phyloP scores from a whole-genome alignment of 92 coral and sea anemone genomes.

The Porites rus region DNA sequence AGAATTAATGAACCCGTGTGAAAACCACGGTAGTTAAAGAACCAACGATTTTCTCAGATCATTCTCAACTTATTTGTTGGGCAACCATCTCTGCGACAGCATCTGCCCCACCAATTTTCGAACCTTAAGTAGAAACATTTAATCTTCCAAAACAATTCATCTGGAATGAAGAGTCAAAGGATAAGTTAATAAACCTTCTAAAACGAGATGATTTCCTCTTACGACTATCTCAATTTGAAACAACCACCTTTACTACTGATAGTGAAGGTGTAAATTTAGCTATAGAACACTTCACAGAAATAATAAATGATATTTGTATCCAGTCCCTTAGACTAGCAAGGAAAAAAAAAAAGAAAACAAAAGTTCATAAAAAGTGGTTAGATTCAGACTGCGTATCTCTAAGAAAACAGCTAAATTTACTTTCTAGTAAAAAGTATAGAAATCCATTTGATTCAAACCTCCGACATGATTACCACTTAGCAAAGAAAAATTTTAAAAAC shows the following conservation, averaged over 20 bases:
- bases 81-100: background rate
- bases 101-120: background rate
- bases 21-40: constrained; percentile 28
- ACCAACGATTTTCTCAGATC: constrained; percentile 17
- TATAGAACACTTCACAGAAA: background rate
- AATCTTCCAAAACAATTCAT: constrained; percentile 31
- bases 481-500: no score
- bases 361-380: background rate
- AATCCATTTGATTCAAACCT: background rate
- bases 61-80: constrained; percentile 22
- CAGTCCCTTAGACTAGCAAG: background rate
- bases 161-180: constrained; percentile 21
- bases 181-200: background rate
- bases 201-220: background rate
- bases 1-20: constrained; percentile 12
- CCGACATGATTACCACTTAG: no score
- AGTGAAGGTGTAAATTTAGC: background rate
- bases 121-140: constrained; percentile 17
- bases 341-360: background rate
- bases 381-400: background rate
- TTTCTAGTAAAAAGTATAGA: background rate
- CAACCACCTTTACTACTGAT: background rate
- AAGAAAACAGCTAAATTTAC: background rate
- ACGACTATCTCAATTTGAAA: background rate
- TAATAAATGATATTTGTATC: background rate